Evolutionary conservation across 2,797 vertebrate species (phyloP).

Genomic region (Eupleurogrammus muticus): DNA sequence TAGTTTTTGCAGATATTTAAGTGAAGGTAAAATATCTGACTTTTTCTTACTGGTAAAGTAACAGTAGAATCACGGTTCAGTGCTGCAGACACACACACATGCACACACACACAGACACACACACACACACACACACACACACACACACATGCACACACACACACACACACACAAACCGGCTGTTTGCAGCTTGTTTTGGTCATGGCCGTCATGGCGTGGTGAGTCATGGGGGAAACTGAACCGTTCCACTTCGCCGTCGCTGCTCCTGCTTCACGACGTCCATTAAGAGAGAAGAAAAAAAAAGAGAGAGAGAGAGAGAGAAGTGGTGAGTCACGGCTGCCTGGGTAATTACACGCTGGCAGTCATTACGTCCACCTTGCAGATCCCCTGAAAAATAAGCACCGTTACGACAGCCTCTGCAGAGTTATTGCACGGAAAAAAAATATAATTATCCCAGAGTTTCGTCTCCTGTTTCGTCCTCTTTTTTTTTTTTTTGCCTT

Average conservation of each 20-base stretch:
- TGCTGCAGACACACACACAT: conserved; percentile 20
- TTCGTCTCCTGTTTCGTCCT: neutral
- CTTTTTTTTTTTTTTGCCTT: neutral
- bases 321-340: conserved; percentile 63
- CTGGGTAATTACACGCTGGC: conserved; percentile 53
- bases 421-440: neutral
- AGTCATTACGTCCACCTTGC: conserved; percentile 63
- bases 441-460: neutral
- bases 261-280: conserved; percentile 45
- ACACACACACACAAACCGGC: conserved; percentile 18
- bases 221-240: conserved; percentile 64
- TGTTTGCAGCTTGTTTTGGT: conserved; percentile 62
- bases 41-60: neutral
- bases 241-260: conserved; percentile 53
- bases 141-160: neutral
- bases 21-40: neutral
- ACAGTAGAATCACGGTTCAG: conserved; percentile 13
- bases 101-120: neutral
- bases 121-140: neutral
- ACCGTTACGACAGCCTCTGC: neutral
- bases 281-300: no score
- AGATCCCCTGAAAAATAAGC: conserved; percentile 46
- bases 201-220: conserved; percentile 30
- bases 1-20: no score
- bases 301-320: conserved; percentile 12